phyloP scores from a whole-genome alignment of 2,113 vertebrate species.

The Artemisiospiza belli region DNA sequence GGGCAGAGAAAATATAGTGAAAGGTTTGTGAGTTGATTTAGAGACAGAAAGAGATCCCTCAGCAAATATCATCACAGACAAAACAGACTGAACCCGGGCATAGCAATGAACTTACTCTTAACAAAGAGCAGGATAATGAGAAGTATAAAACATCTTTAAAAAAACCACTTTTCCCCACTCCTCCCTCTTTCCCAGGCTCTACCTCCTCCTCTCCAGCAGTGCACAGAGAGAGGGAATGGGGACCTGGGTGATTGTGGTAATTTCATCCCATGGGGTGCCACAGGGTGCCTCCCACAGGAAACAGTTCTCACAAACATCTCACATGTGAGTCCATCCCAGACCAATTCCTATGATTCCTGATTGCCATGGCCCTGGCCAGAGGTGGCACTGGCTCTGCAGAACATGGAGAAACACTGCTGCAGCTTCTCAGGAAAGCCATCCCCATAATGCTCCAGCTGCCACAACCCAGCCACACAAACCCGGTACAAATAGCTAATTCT shows the following conservation, averaged over 20 bases:
- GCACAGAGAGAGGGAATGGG: background rate
- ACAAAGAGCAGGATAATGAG: background rate
- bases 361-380: background rate
- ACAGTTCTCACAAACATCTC: background rate
- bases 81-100: background rate
- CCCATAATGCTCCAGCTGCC: fast-evolving
- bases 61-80: background rate
- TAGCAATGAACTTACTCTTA: background rate
- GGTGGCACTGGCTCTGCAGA: background rate
- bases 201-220: background rate
- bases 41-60: too few species aligned
- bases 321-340: background rate
- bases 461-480: background rate
- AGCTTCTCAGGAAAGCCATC: background rate
- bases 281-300: background rate
- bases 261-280: background rate
- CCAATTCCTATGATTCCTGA: background rate
- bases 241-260: fast-evolving
- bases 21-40: background rate
- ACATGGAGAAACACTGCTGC: background rate
- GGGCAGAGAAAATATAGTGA: background rate
- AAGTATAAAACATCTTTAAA: background rate
- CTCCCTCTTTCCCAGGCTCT: background rate
- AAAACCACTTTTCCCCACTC: background rate
- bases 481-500: background rate